Evolutionary conservation across 2,113 vertebrate genomes (phyloP).

Genomic region (Pygoscelis adeliae): DNA sequence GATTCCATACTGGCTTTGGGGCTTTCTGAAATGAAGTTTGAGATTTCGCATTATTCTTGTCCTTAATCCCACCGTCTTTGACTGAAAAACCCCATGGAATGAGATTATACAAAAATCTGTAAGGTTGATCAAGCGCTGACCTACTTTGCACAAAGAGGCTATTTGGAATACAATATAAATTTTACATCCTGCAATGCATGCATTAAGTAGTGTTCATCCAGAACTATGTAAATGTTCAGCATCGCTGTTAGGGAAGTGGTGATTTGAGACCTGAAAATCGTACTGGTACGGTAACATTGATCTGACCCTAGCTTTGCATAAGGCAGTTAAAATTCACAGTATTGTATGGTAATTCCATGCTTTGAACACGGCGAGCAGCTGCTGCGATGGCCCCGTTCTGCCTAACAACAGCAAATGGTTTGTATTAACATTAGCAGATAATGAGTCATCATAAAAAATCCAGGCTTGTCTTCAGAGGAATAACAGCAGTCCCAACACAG

Average conservation of each 20-base stretch:
- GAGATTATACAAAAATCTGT: constrained; percentile 61
- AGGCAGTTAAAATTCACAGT: background rate
- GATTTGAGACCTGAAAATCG: background rate
- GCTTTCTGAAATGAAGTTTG: constrained; percentile 34
- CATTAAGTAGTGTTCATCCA: background rate
- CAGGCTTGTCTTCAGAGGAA: background rate
- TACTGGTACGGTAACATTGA: rapidly evolving
- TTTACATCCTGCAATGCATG: background rate
- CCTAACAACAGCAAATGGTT: constrained; percentile 41
- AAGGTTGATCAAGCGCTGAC: constrained; percentile 59
- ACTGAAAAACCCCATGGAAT: constrained; percentile 49
- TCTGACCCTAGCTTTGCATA: background rate
- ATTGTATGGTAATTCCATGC: background rate
- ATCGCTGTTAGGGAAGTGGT: background rate
- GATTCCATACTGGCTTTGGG: background rate
- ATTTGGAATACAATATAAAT: constrained; percentile 3
- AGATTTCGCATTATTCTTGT: background rate
- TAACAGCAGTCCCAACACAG: constrained; percentile 14
- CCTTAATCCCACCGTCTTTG: constrained; percentile 48
- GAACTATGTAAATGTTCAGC: background rate
- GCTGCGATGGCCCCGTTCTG: constrained; percentile 22
- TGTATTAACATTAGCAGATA: constrained; percentile 47
- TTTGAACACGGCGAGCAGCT: background rate
- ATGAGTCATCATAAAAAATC: constrained; percentile 52
- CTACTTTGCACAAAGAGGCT: constrained; percentile 60